Evolutionary conservation across 35 echinoderm and acorn worm species (phyloP).

Genomic region (Holothuria glaberrima): DNA sequence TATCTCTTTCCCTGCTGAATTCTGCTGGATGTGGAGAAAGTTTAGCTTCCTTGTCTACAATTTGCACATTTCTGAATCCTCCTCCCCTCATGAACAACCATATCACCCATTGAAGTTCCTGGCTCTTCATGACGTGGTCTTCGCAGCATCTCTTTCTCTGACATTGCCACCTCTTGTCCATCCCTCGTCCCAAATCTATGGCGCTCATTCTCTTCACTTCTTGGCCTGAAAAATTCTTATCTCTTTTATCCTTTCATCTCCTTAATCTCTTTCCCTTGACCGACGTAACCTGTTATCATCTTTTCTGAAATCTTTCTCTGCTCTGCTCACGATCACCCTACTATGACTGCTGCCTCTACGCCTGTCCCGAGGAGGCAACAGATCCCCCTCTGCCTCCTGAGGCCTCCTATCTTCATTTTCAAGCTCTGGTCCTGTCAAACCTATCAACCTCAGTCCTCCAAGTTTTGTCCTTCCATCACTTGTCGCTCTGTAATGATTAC

Average conservation of each 20-base stretch:
- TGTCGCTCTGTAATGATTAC: not conserved
- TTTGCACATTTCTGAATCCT: slow-evolving; percentile 12
- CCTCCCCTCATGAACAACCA: slow-evolving; percentile 21
- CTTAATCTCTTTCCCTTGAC: not conserved
- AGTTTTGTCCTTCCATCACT: not conserved
- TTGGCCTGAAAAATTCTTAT: not conserved
- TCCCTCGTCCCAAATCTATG: too few relatives aligned
- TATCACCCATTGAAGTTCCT: not conserved
- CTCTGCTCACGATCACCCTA: not conserved
- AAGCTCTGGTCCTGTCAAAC: not conserved
- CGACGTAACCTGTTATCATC: not conserved
- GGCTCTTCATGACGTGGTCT: not conserved
- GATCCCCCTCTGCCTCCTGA: not conserved
- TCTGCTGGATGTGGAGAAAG: not conserved
- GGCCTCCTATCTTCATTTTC: too few relatives aligned
- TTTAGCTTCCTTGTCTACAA: not conserved
- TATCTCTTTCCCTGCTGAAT: slow-evolving; percentile 5
- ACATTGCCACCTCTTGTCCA: not conserved
- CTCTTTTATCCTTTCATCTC: slow-evolving; percentile 5
- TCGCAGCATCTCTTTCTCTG: not conserved
- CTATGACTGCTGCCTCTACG: not conserved
- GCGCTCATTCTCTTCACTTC: not conserved
- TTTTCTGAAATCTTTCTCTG: not conserved
- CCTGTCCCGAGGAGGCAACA: not conserved
- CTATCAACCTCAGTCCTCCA: slow-evolving; percentile 12